Evolutionary conservation across 64 coral and sea anemone species (phyloP), one percentile per base, ranked within the genome.

Genomic region (Cladopsammia gracilis): DNA sequence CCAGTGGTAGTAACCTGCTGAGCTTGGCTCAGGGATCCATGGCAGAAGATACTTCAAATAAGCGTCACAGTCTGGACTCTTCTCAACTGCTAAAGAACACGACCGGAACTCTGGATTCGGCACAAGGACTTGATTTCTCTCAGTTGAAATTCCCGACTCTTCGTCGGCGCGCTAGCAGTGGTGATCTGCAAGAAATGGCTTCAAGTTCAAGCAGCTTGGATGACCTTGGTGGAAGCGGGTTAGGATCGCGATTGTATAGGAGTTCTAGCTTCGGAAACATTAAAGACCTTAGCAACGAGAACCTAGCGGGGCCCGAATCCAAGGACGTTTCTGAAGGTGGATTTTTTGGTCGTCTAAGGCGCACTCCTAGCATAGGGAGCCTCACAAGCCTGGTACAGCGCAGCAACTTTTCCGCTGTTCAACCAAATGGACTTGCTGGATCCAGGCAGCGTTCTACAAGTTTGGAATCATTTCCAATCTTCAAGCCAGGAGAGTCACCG

Each of bases 181-280:
- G 96, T 13, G 88, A 98, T 60, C 76, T 98, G 53, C 89, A 72
- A 79, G 83, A 80, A 15, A 88, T 94, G 92, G 86, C 72, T 48
- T 64, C 80, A 14, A 70, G 82, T 19, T 82, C 70, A 7, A 71
- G 87, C n/a, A 78, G 47, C 19, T 34, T 64, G 15, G 69, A 79
- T 23, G 92, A 88, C 18, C 53, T 82, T 26, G 14, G 42, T 0
- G n/a, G 69, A 2, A 23, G 25, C 44, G 91, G 91, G 9, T 19
- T 79, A 2, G 80, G 80, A 15, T 58, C 61, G 5, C 86, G 96
- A 45, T 64, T 98, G 23, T 77, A 81, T 19, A 83, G 96, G 50
- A 94, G 96, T 56, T 91, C 77, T 64, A 98, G 96, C 25, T 94
- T 89, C 16, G 92, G 96, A 4, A 98, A 89, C 69, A 76, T 98